Conservation (phyloP, 2,888 invertebrate genomes). For the Taphrorychus bicolor region DNA sequence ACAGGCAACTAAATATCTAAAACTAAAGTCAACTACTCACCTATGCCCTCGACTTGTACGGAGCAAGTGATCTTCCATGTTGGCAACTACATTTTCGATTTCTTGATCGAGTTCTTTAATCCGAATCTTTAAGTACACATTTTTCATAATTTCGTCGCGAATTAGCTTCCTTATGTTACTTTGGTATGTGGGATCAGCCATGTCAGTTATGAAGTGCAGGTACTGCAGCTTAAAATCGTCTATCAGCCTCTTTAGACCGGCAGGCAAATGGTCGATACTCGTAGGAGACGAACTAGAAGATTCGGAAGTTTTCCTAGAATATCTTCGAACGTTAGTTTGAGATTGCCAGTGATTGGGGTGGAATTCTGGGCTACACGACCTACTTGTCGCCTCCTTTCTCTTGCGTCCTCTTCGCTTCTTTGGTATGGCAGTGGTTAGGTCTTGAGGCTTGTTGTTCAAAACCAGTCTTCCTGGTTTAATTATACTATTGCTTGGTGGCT, state of each 20-base stretch:
- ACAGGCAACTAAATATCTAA: no score
- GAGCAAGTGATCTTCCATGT: constrained; percentile 30
- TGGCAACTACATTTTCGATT: constrained; percentile 33
- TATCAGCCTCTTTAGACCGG: constrained; percentile 27
- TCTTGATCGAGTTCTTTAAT: constrained; percentile 28
- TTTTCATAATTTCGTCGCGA: constrained; percentile 26
- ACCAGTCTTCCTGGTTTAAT: constrained; percentile 30
- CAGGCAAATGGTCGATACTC: constrained; percentile 2
- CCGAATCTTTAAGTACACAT: constrained; percentile 29
- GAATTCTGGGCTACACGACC: constrained; percentile 15
- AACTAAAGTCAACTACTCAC: no score
- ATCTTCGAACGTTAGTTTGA: constrained; percentile 10
- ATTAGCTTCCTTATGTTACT: constrained; percentile 24
- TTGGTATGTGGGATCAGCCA: constrained; percentile 37
- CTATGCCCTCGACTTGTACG: no score
- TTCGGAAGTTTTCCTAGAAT: constrained; percentile 15
- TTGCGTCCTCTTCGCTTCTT: constrained; percentile 19
- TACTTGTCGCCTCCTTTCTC: constrained; percentile 9
- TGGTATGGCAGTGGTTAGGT: constrained; percentile 9
- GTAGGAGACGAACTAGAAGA: constrained; percentile 1
- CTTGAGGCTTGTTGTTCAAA: constrained; percentile 5
- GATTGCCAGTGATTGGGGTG: constrained; percentile 12
- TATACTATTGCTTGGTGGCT: constrained; percentile 9
- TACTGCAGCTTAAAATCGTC: constrained; percentile 37
- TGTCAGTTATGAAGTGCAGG: constrained; percentile 31